Conservation (phyloP, 2,113 vertebrate genomes). For the Cyprinus carpio region DNA sequence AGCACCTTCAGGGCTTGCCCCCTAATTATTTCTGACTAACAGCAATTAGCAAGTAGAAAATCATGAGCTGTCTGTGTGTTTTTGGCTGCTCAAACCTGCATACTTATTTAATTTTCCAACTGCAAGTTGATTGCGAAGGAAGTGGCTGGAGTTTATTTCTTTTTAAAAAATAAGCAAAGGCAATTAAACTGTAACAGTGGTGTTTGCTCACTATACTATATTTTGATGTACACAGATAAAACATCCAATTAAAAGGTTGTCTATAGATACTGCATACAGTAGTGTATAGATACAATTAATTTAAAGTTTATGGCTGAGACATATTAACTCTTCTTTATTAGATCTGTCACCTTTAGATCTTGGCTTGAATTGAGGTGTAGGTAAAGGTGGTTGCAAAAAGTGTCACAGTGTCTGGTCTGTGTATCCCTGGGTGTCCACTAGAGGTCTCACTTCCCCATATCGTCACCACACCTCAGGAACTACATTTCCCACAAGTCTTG, state of each 20-base stretch:
- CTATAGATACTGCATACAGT: not conserved
- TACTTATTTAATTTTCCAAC: not conserved
- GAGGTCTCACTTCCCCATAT: too few species aligned
- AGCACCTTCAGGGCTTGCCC: too few species aligned
- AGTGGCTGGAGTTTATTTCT: not conserved
- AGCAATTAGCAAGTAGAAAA: not conserved
- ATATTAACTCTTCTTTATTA: not conserved
- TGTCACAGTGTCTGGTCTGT: too few species aligned
- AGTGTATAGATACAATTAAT: not conserved
- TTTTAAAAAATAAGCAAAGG: not conserved
- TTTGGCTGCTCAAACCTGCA: not conserved
- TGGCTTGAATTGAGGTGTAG: too few species aligned
- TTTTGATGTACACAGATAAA: not conserved
- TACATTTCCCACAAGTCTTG: too few species aligned
- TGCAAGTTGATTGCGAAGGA: not conserved
- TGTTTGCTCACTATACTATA: not conserved
- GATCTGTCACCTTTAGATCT: not conserved
- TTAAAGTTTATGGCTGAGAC: not conserved
- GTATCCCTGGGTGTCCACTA: too few species aligned
- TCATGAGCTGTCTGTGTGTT: not conserved
- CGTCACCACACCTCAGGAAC: too few species aligned
- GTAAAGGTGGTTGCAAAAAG: too few species aligned
- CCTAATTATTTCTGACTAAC: not conserved
- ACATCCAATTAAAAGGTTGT: not conserved
- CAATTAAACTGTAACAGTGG: not conserved